Percentiles rank a stretch among this genome's conserved stretches.
Evolutionary conservation across 2,797 vertebrate genomes (phyloP).

Genomic region (Sebastes diploproa): DNA sequence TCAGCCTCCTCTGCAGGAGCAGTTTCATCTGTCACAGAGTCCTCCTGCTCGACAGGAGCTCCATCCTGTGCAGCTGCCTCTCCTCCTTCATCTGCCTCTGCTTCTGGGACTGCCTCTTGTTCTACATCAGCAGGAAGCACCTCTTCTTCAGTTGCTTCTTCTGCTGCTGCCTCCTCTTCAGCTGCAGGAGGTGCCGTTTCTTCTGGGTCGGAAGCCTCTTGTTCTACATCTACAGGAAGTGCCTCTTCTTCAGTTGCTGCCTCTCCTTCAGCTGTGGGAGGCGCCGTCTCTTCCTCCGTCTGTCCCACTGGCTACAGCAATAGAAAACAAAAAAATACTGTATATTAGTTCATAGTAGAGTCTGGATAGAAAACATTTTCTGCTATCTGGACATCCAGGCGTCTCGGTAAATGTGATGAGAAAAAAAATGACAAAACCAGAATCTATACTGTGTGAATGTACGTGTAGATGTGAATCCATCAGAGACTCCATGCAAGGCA

Average conservation of each 20-base stretch:
- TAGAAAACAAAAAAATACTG: neutral
- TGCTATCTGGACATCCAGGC: neutral
- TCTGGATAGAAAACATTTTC: neutral
- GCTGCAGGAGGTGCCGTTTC: neutral
- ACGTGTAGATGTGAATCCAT: constrained; percentile 13
- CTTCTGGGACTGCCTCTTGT: neutral
- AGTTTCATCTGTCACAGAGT: constrained; percentile 18
- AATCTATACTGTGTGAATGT: neutral
- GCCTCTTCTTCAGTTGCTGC: neutral
- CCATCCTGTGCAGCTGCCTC: constrained; percentile 19
- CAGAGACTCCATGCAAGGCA: constrained; percentile 40
- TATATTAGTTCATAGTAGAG: neutral
- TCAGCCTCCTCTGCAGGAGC: constrained; percentile 33
- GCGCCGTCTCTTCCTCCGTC: neutral
- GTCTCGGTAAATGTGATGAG: neutral
- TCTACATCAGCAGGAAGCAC: neutral
- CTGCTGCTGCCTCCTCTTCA: neutral
- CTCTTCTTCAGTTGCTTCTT: neutral
- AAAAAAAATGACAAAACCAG: neutral
- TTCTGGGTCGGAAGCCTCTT: neutral
- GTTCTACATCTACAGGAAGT: constrained; percentile 3
- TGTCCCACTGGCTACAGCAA: constrained; percentile 43
- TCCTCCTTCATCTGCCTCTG: constrained; percentile 3
- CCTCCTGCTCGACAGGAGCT: constrained; percentile 41
- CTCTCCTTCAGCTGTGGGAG: constrained; percentile 18